phyloP scores from a whole-genome alignment of 2,113 vertebrate species.

The Lichenostomus cassidix region DNA sequence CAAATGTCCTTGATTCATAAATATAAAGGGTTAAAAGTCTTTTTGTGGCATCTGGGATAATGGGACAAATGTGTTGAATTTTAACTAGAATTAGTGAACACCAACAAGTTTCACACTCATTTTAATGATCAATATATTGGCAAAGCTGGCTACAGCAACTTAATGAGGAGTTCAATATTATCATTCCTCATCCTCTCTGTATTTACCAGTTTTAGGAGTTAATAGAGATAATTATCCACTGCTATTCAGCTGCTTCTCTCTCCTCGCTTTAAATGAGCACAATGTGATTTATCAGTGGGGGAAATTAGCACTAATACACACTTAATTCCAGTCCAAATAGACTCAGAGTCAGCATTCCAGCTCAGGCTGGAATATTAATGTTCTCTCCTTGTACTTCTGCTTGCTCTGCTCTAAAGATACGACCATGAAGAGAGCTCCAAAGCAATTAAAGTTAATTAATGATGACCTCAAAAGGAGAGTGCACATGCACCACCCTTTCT shows the following conservation, averaged over 20 bases:
- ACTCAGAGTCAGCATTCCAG: neutral
- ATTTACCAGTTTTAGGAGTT: neutral
- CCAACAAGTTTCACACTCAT: rapidly evolving
- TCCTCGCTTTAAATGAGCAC: neutral
- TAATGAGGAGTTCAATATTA: neutral
- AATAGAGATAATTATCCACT: neutral
- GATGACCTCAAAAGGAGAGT: neutral
- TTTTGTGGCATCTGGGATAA: neutral
- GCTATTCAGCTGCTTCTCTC: neutral
- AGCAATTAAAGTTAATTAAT: neutral
- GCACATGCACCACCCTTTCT: neutral
- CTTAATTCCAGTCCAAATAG: neutral
- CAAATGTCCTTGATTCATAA: neutral
- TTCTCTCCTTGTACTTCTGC: neutral
- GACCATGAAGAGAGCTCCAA: neutral
- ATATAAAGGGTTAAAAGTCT: neutral
- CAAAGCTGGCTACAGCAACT: neutral
- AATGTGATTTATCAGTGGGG: neutral
- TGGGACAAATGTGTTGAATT: neutral
- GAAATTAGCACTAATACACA: neutral
- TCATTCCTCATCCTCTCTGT: neutral
- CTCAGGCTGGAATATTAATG: neutral
- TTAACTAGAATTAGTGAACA: neutral
- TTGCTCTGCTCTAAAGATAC: neutral
- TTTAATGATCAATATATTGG: neutral